Evolutionary conservation across 2,113 vertebrate genomes (phyloP), one percentile per base, ranked within the genome.

Genomic region (Microtus pennsylvanicus): DNA sequence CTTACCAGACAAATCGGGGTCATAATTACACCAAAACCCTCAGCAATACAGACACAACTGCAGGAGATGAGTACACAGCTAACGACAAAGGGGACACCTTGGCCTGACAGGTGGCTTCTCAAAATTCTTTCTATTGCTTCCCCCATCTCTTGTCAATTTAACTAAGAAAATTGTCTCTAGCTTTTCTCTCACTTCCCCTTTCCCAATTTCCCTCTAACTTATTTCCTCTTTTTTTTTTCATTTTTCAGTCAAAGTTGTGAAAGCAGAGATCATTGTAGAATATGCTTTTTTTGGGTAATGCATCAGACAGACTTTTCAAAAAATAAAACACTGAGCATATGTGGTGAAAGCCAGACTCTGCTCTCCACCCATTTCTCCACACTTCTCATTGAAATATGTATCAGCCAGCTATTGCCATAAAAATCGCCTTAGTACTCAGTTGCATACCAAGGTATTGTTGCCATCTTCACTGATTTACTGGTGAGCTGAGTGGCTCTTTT

Each of bases 171-270:
- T 75, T 93, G 47, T 93, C 95, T 89, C 35, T 70, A 75, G 28
- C 5, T 70, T 92, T 92, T 94, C 65, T 88, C 4, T 30, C 33
- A 75, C 13, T 24, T 12, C 42, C 86, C 74, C 77, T 42, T 47
- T 3, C 8, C 22, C 13, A 30, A 10, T n/a, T 14, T 93, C 86
- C 35, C n/a, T 28, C 24, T 58, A 26, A 24, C 12, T 38, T 83
- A 16, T 94, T 94, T 28, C 70, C 21, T 67, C 16, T 85, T 65
- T 90, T 67, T 42, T 42, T 42, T 65, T 67, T 65, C 94, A 94
- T 69, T 94, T 94, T 94, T 72, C 30, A 74, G 33, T 76, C 50
- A 81, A 45, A 83, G 90, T 89, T 42, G 22, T 78, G 61, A 89
- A 82, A 78, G 76, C 0, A 17, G 26, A 22, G 94, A 45, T 30